Evolutionary conservation across 1,140 invertebrate species (phyloP).

Genomic region (Drosophila mojavensis): DNA sequence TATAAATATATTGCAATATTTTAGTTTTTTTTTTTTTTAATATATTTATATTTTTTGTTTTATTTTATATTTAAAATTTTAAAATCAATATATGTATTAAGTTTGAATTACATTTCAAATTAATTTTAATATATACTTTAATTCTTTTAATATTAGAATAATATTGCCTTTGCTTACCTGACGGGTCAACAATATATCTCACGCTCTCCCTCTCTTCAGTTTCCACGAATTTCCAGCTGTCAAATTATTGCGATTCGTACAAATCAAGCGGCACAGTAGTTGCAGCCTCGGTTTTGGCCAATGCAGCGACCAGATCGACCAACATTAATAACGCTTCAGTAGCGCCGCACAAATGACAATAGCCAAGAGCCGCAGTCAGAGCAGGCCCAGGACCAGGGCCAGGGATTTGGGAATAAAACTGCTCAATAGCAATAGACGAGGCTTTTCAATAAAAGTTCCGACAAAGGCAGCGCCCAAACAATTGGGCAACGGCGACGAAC

Average conservation of each 20-base stretch:
- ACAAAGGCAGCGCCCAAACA: conserved; percentile 63
- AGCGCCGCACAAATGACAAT: conserved; percentile 53
- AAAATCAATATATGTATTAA: too few relatives aligned
- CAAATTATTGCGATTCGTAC: conserved; percentile 33
- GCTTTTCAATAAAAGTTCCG: conserved; percentile 77
- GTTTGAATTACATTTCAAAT: too few relatives aligned
- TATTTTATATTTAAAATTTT: too few relatives aligned
- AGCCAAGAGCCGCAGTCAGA: neutral
- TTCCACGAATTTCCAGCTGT: conserved; percentile 39
- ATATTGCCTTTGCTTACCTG: too few relatives aligned
- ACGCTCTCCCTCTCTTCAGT: neutral
- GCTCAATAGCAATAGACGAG: conserved; percentile 21
- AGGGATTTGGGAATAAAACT: conserved; percentile 1
- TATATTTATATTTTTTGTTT: too few relatives aligned
- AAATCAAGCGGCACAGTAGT: conserved; percentile 41
- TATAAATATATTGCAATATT: too few relatives aligned
- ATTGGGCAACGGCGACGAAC: conserved; percentile 51
- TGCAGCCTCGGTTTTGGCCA: conserved; percentile 26
- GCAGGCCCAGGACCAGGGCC: neutral
- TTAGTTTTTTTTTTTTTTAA: too few relatives aligned
- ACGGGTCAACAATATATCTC: too few relatives aligned
- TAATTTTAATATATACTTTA: too few relatives aligned
- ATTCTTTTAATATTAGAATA: too few relatives aligned
- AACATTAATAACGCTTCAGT: conserved; percentile 74
- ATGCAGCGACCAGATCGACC: conserved; percentile 22